Conservation (phyloP, 2,888 invertebrate genomes). For the Machimus atricapillus region DNA sequence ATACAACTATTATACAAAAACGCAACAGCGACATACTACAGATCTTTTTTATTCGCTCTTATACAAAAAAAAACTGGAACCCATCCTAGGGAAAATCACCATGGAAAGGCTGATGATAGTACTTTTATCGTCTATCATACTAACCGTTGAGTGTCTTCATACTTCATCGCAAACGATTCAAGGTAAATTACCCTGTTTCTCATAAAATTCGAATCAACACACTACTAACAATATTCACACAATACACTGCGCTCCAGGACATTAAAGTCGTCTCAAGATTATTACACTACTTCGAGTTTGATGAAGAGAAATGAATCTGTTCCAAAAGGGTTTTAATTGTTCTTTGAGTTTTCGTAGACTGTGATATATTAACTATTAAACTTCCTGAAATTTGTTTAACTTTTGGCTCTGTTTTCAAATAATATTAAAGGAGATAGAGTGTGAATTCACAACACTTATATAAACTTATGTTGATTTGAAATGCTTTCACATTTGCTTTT, state of each 20-base stretch:
- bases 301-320: not conserved
- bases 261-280: not conserved
- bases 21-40: not conserved
- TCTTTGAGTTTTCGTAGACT: not conserved
- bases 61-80: not conserved
- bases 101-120: slow-evolving; percentile 53
- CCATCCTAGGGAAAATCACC: not conserved
- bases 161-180: slow-evolving; percentile 57
- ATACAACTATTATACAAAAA: not conserved
- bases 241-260: not conserved
- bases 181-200: slow-evolving; percentile 53
- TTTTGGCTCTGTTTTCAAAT: not conserved
- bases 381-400: not conserved
- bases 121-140: slow-evolving; percentile 55
- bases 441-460: not conserved
- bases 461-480: not conserved
- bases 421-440: not conserved
- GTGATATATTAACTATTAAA: not conserved
- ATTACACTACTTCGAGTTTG: not conserved
- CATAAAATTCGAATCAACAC: not conserved
- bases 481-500: not conserved
- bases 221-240: not conserved
- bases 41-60: not conserved
- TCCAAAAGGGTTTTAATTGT: not conserved
- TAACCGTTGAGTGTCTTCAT: slow-evolving; percentile 55